phyloP scores from a whole-genome alignment of 2,888 invertebrate species.

The Ptycholaimellus sp. region DNA sequence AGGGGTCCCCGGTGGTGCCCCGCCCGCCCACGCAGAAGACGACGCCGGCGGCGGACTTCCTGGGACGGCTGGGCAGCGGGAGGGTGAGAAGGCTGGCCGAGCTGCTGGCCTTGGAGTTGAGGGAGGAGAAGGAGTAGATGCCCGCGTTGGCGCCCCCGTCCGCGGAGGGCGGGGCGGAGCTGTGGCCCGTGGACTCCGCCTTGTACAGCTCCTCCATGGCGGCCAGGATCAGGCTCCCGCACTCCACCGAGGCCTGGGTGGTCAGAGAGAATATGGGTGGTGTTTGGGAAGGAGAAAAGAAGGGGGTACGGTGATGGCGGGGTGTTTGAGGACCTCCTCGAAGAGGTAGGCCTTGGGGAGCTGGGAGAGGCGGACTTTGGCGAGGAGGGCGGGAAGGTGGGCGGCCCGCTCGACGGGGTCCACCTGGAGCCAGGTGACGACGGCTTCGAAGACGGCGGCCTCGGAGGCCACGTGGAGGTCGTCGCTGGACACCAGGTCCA shows the following conservation, averaged over 20 bases:
- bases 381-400: conserved; percentile 21
- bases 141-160: neutral
- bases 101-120: too few relatives aligned
- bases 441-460: conserved; percentile 26
- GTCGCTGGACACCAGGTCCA: conserved; percentile 11
- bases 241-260: conserved; percentile 23
- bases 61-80: conserved; percentile 17
- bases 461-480: conserved; percentile 14
- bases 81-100: too few relatives aligned
- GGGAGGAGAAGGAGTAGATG: too few relatives aligned
- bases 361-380: conserved; percentile 26
- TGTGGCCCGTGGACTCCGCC: neutral
- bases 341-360: conserved; percentile 26
- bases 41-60: conserved; percentile 32
- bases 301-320: conserved; percentile 9
- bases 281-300: too few relatives aligned
- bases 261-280: too few relatives aligned
- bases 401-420: conserved; percentile 20
- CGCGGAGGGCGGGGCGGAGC: neutral
- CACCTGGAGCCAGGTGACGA: conserved; percentile 28
- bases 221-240: conserved; percentile 27
- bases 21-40: conserved; percentile 34
- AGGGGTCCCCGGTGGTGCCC: too few relatives aligned
- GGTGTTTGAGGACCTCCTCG: conserved; percentile 11
- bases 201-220: conserved; percentile 13